phyloP scores from a whole-genome alignment of 2,113 vertebrate genomes.

The Enhydra lutris region DNA sequence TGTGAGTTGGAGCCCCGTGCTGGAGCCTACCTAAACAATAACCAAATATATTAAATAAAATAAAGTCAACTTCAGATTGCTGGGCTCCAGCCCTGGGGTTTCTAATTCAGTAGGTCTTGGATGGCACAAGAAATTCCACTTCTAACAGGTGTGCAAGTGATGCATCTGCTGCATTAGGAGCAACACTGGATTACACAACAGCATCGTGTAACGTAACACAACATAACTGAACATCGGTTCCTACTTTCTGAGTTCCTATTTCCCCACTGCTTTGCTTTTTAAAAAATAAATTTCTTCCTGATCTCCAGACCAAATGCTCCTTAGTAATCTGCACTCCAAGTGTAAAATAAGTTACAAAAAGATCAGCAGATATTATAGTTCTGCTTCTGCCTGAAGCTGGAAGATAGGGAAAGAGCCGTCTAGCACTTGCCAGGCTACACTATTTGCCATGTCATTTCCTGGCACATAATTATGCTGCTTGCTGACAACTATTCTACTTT shows the following conservation, averaged over 20 bases:
- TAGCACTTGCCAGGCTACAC: constrained; percentile 41
- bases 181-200: neutral
- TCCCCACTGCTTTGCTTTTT: neutral
- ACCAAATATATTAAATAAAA: neutral
- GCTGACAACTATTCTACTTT: constrained; percentile 66
- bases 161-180: neutral
- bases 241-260: neutral
- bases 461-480: constrained; percentile 65
- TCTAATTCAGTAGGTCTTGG: neutral
- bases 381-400: constrained; percentile 57
- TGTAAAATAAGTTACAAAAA: constrained; percentile 46
- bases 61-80: neutral
- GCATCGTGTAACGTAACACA: neutral
- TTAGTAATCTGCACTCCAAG: constrained; percentile 36
- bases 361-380: constrained; percentile 52
- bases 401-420: constrained; percentile 39
- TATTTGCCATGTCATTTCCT: constrained; percentile 61
- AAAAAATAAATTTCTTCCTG: constrained; percentile 29
- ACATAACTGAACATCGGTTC: neutral
- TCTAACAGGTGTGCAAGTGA: neutral
- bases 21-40: neutral
- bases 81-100: neutral
- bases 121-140: neutral
- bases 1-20: neutral
- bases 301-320: constrained; percentile 46